Conservation (phyloP, 2,797 vertebrate species). For the Gephyroberyx darwinii region DNA sequence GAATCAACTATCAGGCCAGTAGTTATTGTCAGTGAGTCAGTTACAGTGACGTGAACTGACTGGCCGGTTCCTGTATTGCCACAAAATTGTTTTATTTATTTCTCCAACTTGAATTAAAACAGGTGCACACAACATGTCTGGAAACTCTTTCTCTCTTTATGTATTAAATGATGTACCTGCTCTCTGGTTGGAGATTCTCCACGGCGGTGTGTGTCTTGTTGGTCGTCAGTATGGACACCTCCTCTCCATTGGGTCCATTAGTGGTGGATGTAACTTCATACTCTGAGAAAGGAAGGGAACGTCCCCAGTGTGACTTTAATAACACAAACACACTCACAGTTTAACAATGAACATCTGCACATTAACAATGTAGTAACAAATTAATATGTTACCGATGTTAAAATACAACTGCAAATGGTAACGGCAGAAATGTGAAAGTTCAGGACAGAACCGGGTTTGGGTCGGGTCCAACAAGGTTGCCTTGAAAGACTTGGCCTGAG, state of each 20-base stretch:
- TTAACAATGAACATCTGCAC: not conserved
- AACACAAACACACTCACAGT: slow-evolving; percentile 1
- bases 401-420: not conserved
- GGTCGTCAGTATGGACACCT: slow-evolving; percentile 89
- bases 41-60: too few relatives aligned
- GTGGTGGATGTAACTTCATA: slow-evolving; percentile 92
- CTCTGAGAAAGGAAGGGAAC: slow-evolving; percentile 78
- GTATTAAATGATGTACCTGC: slow-evolving; percentile 81
- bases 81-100: too few relatives aligned
- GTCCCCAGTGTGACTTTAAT: slow-evolving; percentile 1
- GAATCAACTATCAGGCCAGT: too few relatives aligned
- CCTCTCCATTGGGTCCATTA: slow-evolving; percentile 85
- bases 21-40: too few relatives aligned
- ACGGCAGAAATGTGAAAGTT: not conserved
- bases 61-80: too few relatives aligned
- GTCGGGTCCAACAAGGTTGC: not conserved
- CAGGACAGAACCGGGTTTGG: not conserved
- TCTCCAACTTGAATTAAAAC: too few relatives aligned
- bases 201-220: slow-evolving; percentile 97
- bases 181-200: slow-evolving; percentile 96
- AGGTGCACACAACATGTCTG: too few relatives aligned
- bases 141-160: too few relatives aligned
- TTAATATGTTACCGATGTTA: slow-evolving; percentile 10
- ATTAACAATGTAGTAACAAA: slow-evolving; percentile 1
- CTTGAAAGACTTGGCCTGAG: slow-evolving; percentile 5